phyloP scores from a whole-genome alignment of 2,888 invertebrate species.

The Subacronicta megacephala region DNA sequence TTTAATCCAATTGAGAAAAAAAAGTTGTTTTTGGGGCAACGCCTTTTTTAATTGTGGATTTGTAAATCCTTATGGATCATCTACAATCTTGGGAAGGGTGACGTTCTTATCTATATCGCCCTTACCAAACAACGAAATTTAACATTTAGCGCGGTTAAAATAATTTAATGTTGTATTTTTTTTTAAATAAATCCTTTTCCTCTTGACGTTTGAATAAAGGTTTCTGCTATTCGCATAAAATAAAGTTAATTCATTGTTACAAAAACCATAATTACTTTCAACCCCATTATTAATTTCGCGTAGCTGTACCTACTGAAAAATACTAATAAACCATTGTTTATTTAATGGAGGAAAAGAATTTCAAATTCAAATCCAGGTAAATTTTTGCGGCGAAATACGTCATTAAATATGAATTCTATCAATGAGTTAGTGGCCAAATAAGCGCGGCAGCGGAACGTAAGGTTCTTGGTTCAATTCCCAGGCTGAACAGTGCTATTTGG shows the following conservation, averaged over 20 bases:
- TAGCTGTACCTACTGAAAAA: constrained; percentile 12
- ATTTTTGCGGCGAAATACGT: not conserved
- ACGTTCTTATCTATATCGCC: too few relatives aligned
- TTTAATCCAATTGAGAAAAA: too few relatives aligned
- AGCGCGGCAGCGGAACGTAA: too few relatives aligned
- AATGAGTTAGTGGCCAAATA: too few relatives aligned
- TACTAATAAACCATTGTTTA: constrained; percentile 16
- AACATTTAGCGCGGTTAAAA: too few relatives aligned
- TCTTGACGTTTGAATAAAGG: not conserved
- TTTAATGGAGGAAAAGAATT: constrained; percentile 11
- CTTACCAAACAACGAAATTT: too few relatives aligned
- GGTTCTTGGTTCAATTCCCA: too few relatives aligned
- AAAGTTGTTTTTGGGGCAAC: too few relatives aligned
- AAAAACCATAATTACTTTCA: constrained; percentile 2
- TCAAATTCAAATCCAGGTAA: constrained; percentile 36
- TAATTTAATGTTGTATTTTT: not conserved
- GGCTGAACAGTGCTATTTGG: too few relatives aligned
- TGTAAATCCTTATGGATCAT: too few relatives aligned
- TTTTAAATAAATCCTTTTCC: not conserved
- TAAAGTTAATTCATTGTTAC: not conserved
- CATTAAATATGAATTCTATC: constrained; percentile 1
- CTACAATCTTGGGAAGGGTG: too few relatives aligned
- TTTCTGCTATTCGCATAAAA: not conserved
- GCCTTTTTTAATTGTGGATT: too few relatives aligned
- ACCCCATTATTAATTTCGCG: not conserved